Evolutionary conservation across 2,797 vertebrate genomes (phyloP), one percentile per base, ranked within the genome.

Genomic region (Melanotaenia parkinsoni): DNA sequence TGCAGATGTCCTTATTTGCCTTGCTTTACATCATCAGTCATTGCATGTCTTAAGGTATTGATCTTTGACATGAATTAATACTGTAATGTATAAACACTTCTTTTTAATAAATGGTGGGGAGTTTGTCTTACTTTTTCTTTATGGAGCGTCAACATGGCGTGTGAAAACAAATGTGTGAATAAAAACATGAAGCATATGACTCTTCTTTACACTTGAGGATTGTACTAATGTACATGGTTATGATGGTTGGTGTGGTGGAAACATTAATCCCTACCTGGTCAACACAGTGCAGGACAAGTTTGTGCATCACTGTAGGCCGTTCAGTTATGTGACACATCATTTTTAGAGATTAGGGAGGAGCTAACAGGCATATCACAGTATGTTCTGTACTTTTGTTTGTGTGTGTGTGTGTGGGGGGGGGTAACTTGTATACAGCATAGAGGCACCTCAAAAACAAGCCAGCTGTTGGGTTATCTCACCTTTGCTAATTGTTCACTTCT

Each of bases 81-180:
- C 67, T 84, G 66, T 80, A 83, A 71, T 76, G 70, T 78, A 77
- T 67, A 50, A 57, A 79, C 22, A 43, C 18, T 20, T 18, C 18
- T 45, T 89, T 85, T 79, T 76, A 89, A 84, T 91, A 90, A 91
- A 91, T 30, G 50, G n/a, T 65, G 0, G 0, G 61, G 18, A 30
- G 63, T 58, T n/a, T 65, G 35, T 51, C 30, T 70, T 57, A 51
- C 8, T 16, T 20, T 78, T 30, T 61, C n/a, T 62, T 59, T 26
- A 58, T 58, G 43, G 14, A 58, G 35, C 5, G 22, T 70, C 28
- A 30, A 30, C 28, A 30, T 30, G 28, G 28, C 4, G 10, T 51
- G n/a, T 22, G 10, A 20, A 51, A 51, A 50, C 20, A 51, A 51
- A 20, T 22, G 18, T 30, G 0, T 43, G 24, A 28, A 1, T 30